These are phyloP conservation scores for Callocephalon fimbriatum DNA, from an alignment of 2,113 vertebrate species.

Conservation along the genomic window DNA sequence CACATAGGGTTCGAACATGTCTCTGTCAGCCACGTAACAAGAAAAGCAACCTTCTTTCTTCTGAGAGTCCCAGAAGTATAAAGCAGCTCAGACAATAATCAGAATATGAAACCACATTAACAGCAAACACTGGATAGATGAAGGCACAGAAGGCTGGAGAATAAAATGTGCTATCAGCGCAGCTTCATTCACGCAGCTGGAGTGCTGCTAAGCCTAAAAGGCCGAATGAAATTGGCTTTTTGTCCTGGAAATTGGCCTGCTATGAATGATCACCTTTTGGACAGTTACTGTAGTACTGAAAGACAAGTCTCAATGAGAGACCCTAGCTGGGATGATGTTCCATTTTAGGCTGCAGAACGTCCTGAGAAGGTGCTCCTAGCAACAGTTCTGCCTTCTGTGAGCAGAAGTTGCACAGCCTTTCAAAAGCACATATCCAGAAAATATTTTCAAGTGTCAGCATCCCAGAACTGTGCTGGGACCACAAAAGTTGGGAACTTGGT, in stretches of 20 bases:
- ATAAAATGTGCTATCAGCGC: accelerated
- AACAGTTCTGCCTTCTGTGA: not conserved
- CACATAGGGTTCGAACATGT: accelerated
- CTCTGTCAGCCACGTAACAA: not conserved
- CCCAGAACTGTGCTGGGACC: not conserved
- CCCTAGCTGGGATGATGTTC: not conserved
- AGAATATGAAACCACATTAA: not conserved
- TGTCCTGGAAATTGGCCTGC: not conserved
- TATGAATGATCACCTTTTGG: not conserved
- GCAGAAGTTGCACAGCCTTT: accelerated
- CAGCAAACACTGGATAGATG: not conserved
- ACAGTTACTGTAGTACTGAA: too few species aligned
- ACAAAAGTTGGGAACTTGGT: not conserved
- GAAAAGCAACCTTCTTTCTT: not conserved
- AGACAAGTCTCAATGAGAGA: not conserved
- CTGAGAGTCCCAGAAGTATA: not conserved
- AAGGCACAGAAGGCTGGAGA: not conserved
- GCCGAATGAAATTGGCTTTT: not conserved
- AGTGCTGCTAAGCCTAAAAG: not conserved
- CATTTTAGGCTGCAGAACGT: not conserved
- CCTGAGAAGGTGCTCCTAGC: not conserved
- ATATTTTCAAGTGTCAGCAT: not conserved
- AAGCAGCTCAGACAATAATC: not conserved
- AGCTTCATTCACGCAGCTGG: not conserved
- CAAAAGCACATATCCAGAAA: not conserved